These are phyloP conservation scores for Trididemnum nubilum DNA, from an alignment of 23 tunicate species.

Conservation along the genomic window DNA sequence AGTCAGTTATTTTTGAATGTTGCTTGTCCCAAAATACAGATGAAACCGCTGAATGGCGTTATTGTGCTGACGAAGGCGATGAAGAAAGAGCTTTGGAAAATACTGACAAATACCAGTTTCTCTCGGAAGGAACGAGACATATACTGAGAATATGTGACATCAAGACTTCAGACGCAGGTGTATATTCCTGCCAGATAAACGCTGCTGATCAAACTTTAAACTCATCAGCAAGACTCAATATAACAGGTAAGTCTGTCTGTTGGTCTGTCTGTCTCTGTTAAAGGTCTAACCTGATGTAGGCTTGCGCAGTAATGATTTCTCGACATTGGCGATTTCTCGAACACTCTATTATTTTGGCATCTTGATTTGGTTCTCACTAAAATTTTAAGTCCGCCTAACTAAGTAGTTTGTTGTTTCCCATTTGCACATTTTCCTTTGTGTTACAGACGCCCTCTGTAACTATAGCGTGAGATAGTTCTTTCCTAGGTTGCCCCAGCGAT, in stretches of 20 bases:
- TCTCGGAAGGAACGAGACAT: conserved; percentile 46
- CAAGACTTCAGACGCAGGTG: conserved; percentile 64
- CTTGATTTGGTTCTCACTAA: too few relatives aligned
- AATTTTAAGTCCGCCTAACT: too few relatives aligned
- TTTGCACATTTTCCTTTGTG: too few relatives aligned
- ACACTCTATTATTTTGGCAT: too few relatives aligned
- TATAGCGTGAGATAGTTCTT: too few relatives aligned
- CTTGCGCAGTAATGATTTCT: too few relatives aligned
- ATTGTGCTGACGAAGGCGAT: conserved; percentile 18
- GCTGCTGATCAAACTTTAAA: conserved; percentile 27
- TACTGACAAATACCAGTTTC: conserved; percentile 69
- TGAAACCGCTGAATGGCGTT: conserved; percentile 49
- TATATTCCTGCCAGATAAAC: conserved; percentile 54
- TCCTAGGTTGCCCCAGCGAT: too few relatives aligned
- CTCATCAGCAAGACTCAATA: conserved; percentile 50
- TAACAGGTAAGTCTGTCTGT: conserved; percentile 53
- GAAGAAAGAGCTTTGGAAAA: conserved; percentile 32
- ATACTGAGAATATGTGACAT: conserved; percentile 59
- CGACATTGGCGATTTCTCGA: too few relatives aligned
- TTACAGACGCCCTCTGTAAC: too few relatives aligned
- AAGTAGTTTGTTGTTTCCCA: too few relatives aligned
- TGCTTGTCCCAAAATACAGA: conserved; percentile 27
- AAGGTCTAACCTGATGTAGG: too few relatives aligned
- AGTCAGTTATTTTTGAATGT: conserved; percentile 82
- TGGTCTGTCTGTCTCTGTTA: too few relatives aligned